Evolutionary conservation across 2,888 invertebrate species (phyloP), one percentile per base, ranked within the genome.

Genomic region (Polyommatus icarus): DNA sequence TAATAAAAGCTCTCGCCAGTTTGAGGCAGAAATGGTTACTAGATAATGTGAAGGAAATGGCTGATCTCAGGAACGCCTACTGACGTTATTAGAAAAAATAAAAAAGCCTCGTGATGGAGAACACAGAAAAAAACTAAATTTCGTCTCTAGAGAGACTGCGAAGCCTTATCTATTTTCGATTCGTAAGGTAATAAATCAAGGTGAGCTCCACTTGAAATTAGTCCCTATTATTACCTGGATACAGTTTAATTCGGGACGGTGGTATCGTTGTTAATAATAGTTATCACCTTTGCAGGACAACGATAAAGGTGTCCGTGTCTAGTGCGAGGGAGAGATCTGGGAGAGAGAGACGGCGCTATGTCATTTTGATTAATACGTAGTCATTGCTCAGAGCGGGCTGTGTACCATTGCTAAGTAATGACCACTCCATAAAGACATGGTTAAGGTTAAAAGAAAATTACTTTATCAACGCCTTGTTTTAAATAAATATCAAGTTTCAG

Each of bases 391-490:
- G 92, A 91, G 91, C 91, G 91, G 89, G 89, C 92, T 92, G 91
- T 93, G 93, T 93, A 92, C 93, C 94, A 92, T 92, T 92, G 91
- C 93, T 94, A 94, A 94, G 93, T 94, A 94, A 93, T 94, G 93
- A 91, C 93, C 94, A 91, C 91, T 93, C 94, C 93, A 93, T 93
- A 92, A 94, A 93, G 93, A 94, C 93, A 93, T 91, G 94, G 92
- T 93, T 93, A 93, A 93, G 93, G 94, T 93, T 93, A 93, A 93
- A 94, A 94, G 93, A 93, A 94, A 93, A 94, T 94, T 94, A 94
- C 93, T 94, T 93, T 93, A 94, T 94, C 94, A 94, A 93, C 94
- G 93, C 92, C 94, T 93, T 93, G 93, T 93, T 94, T 94, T 92
- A 92, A 94, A 93, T 93, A 94, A 94, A 94, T 93, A 93, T 93